Percentiles rank a stretch among this genome's conserved stretches.
Evolutionary conservation across 1,140 invertebrate genomes (phyloP).

Genomic region (Aphelenchoides besseyi): DNA sequence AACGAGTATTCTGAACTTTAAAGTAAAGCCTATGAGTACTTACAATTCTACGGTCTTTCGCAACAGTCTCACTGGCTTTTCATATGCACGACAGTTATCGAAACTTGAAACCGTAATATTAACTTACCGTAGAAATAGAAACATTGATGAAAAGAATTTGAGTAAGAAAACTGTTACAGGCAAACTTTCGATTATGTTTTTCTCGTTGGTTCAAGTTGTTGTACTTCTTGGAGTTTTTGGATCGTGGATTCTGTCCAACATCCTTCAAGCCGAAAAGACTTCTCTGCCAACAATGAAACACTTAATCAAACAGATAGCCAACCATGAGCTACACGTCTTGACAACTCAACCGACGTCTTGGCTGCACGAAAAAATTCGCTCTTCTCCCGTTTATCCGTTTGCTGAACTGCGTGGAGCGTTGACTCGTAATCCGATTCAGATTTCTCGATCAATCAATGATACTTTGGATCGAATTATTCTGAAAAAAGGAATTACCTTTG

Average conservation of each 20-base stretch:
- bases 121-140: too few species aligned
- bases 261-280: background rate
- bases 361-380: background rate
- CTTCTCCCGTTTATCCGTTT: background rate
- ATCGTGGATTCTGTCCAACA: slow-evolving; percentile 6
- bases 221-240: slow-evolving; percentile 17
- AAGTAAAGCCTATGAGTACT: too few species aligned
- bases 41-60: too few species aligned
- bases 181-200: slow-evolving; percentile 5
- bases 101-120: too few species aligned
- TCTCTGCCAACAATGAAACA: background rate
- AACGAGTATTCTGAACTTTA: too few species aligned
- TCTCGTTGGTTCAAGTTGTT: slow-evolving; percentile 14
- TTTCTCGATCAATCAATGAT: background rate
- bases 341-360: background rate
- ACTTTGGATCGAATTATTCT: background rate
- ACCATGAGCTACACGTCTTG: background rate
- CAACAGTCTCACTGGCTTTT: too few species aligned
- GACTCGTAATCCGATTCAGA: background rate
- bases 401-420: slow-evolving; percentile 2
- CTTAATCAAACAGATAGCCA: slow-evolving; percentile 7
- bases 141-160: too few species aligned
- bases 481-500: slow-evolving; percentile 2
- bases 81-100: too few species aligned
- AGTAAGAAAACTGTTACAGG: too few species aligned